Base-by-base conservation (phyloP, 2,797 vertebrate genomes). In the Oreochromis grahami region DNA sequence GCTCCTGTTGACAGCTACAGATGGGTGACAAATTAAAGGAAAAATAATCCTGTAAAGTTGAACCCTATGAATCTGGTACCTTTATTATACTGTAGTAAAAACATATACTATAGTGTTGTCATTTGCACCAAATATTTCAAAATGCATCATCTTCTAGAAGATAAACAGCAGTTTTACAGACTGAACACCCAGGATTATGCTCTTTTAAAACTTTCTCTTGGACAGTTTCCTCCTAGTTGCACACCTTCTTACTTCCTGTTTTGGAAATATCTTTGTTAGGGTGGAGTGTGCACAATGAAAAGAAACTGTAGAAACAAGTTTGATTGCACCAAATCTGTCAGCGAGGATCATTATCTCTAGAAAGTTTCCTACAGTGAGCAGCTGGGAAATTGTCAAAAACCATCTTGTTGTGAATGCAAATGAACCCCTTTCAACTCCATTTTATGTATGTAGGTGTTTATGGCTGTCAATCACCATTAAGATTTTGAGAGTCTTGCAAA, bases 321-420 rank as follows among this genome's bases (percentile, higher is more conserved):
- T 95, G 94, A 96, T 96, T 95, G 93, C 90, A 94, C 90, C 81
- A 80, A 93, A 94, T 93, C 94, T 94, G 93, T 95, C 93, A 93
- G 90, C 82, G 83, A 86, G 88, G 77, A 95, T 95, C 92, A 96
- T 96, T 95, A 95, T 94, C 92, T 89, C 92, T 81, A 45, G 82
- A 91, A 94, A 91, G 90, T 93, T 95, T 94, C 95, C 94, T 81
- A 93, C 94, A 83, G 93, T 85, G 94, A 96, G 88, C 94, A 96
- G 93, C 94, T 95, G 95, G 91, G 92, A 94, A 96, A 95, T 96
- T 94, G 93, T 95, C 94, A 94, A 93, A 93, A 94, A 90, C 79
- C 91, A 91, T 94, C 94, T 95, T 92, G 93, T 94, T 95, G 92
- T 91, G 83, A 90, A 95, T 96, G 95, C 95, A 96, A 96, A 96